Percentiles rank a stretch among this genome's conserved stretches.
Evolutionary conservation across 1,140 invertebrate genomes (phyloP).

Genomic region (Ectropis grisescens): DNA sequence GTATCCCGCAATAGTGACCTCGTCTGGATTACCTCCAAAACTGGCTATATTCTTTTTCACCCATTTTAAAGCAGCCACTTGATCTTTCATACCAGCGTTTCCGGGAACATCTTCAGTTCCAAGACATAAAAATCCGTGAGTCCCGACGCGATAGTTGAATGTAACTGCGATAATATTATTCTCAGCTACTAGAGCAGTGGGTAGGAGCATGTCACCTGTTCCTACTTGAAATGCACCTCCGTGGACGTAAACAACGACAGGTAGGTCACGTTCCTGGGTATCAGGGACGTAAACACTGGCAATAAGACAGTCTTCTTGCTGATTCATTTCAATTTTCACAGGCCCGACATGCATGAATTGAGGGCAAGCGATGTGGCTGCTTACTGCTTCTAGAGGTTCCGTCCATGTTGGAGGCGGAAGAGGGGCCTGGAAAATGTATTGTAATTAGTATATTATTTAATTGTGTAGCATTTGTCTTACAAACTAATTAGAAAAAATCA

Average conservation of each 20-base stretch:
- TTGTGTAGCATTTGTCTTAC: too few relatives aligned
- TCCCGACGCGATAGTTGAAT: conserved; percentile 31
- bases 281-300: conserved; percentile 12
- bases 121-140: conserved; percentile 33
- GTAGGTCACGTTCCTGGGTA: conserved; percentile 7
- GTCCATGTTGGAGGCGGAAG: conserved; percentile 21
- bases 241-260: conserved; percentile 14
- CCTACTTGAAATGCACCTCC: conserved; percentile 13
- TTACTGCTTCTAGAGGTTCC: conserved; percentile 17
- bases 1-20: conserved; percentile 31
- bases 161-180: conserved; percentile 22
- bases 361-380: conserved; percentile 20
- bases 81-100: conserved; percentile 44
- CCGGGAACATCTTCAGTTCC: conserved; percentile 36
- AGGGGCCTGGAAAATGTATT: conserved; percentile 18
- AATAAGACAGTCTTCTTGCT: conserved; percentile 11
- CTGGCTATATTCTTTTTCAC: conserved; percentile 33
- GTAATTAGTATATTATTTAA: too few relatives aligned
- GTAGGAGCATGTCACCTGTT: conserved; percentile 8
- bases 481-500: too few relatives aligned
- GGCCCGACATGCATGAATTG: conserved; percentile 6
- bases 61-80: conserved; percentile 33
- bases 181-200: conserved; percentile 15
- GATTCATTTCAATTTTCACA: conserved; percentile 1
- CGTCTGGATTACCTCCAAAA: conserved; percentile 39